Evolutionary conservation across 2,113 vertebrate species (phyloP).

Genomic region (Machaerirhynchus nigripectus): DNA sequence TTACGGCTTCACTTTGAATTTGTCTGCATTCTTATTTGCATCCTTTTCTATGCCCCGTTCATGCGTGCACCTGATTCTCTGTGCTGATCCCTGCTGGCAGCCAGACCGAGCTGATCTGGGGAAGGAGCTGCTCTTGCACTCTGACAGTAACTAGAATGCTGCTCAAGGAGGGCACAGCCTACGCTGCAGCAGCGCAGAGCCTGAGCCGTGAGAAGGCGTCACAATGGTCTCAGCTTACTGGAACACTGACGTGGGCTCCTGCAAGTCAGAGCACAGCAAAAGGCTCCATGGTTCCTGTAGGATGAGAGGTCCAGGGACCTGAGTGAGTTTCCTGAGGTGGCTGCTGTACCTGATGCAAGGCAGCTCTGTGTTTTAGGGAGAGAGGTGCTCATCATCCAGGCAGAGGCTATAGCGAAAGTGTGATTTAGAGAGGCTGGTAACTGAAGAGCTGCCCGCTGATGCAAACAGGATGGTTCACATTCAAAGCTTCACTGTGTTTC

Average conservation of each 20-base stretch:
- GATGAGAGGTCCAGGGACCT: background rate
- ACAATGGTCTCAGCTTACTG: background rate
- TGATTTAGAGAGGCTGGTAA: background rate
- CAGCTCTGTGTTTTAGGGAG: background rate
- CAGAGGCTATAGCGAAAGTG: background rate
- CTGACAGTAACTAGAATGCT: background rate
- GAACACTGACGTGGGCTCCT: background rate
- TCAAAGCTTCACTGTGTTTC: background rate
- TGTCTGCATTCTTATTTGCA: background rate
- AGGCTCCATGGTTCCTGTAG: background rate
- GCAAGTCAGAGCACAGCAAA: background rate
- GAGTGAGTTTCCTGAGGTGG: background rate
- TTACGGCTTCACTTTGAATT: background rate
- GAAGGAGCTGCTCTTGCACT: background rate
- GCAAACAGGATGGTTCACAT: background rate
- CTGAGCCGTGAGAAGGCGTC: background rate
- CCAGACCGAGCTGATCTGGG: background rate
- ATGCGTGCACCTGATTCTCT: rapidly evolving
- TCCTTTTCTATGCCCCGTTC: rapidly evolving
- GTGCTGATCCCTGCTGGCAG: background rate
- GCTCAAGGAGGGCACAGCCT: background rate
- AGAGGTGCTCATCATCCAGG: background rate
- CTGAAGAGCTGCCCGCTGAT: background rate
- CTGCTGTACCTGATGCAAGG: background rate
- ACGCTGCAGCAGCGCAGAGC: rapidly evolving